These are phyloP conservation scores for Lamellibrachia columna DNA, from an alignment of 2,888 invertebrate genomes.

Conservation along the genomic window DNA sequence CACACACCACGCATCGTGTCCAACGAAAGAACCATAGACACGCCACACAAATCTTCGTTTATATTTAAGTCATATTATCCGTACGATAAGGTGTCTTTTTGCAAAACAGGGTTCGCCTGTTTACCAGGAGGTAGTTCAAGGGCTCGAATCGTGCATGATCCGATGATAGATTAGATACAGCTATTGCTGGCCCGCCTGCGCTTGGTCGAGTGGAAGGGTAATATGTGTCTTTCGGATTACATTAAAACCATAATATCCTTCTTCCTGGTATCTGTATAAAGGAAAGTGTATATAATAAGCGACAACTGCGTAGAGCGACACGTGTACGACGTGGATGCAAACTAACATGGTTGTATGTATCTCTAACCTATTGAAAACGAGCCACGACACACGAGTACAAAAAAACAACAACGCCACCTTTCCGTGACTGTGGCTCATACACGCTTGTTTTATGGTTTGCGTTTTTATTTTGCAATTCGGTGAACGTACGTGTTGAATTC, in stretches of 20 bases:
- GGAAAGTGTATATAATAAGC: background rate
- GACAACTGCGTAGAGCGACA: background rate
- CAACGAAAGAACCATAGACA: background rate
- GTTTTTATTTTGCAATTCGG: background rate
- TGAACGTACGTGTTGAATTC: slow-evolving; percentile 4
- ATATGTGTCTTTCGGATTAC: background rate
- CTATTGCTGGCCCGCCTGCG: background rate
- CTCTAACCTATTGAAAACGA: background rate
- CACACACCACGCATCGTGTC: background rate
- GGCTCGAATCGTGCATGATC: background rate
- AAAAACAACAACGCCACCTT: background rate
- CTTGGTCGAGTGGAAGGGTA: background rate
- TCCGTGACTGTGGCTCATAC: background rate
- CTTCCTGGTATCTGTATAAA: background rate
- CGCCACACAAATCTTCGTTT: background rate
- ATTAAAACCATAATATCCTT: background rate
- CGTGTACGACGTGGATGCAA: background rate
- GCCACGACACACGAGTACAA: background rate
- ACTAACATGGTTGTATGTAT: background rate
- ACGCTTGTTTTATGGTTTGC: background rate
- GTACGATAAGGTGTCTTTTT: background rate
- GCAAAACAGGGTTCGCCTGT: background rate
- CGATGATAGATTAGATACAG: background rate
- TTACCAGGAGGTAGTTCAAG: background rate
- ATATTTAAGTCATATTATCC: background rate